Evolutionary conservation across 2,113 vertebrate species (phyloP), one percentile per base, ranked within the genome.

Genomic region (Nothoprocta perdicaria): DNA sequence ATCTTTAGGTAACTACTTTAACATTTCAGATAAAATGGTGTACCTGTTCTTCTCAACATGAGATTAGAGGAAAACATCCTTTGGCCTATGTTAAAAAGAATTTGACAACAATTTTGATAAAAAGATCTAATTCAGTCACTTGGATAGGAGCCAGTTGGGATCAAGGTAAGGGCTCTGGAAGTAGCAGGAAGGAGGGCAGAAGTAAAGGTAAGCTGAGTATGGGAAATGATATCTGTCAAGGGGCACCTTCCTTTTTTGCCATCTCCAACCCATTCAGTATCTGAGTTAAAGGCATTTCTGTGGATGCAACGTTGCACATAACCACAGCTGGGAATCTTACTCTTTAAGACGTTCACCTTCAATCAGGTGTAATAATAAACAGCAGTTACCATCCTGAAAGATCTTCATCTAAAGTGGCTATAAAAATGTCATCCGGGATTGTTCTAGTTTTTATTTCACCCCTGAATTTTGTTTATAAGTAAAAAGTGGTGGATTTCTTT

Each of bases 71-170:
- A 46, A 23, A 23, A 68, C 18, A 31, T 12, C 15, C 24, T 67
- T 35, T 69, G 48, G 31, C 45, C 45, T 46, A 35, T 35, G 19
- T 17, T 69, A 17, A 48, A 46, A 48, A 24, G 7, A 50, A 24
- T 35, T 22, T 48, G n/a, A 33, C 22, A 50, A 17, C n/a, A n/a
- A 35, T 69, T 48, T 69, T 24, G 33, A 17, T 69, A 23, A 33
- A 23, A 35, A 69, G n/a, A n/a, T 16, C 48, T 48, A 48, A 48
- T 48, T 48, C 48, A 48, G 10, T 23, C 11, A 22, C 48, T 48
- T 48, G 48, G 22, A 12, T 11, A 27, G n/a, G 35, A 69, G 45
- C 57, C 79, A 40, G 40, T 29, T 0, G 0, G 22, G 16, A 10
- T 12, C 48, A 74, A 80, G 46, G 6, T 21, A 74, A 90, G 52